Evolutionary conservation across 2,113 vertebrate genomes (phyloP).

Genomic region (Rousettus leschenaultii): DNA sequence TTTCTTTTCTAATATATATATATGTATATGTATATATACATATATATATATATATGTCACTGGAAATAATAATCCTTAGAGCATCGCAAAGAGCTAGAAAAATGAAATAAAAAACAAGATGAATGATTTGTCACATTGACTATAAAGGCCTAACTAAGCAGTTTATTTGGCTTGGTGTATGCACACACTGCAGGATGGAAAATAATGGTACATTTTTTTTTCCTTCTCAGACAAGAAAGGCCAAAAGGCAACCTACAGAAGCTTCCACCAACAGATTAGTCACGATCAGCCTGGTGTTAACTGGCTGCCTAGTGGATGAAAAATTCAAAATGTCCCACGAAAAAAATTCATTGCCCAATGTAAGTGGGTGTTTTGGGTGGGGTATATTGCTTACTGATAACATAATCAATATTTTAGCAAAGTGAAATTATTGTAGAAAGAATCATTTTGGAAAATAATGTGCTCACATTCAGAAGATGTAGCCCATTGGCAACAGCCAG

Average conservation of each 20-base stretch:
- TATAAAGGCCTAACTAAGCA: not conserved
- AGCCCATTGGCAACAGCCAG: not conserved
- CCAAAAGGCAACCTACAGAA: not conserved
- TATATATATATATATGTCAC: too few relatives aligned
- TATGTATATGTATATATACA: too few relatives aligned
- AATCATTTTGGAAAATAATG: not conserved
- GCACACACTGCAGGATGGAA: not conserved
- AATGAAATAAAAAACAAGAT: conserved; percentile 19
- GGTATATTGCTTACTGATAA: not conserved
- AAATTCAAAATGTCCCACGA: conserved; percentile 44
- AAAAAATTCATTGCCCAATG: conserved; percentile 22
- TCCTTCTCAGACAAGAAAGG: not conserved
- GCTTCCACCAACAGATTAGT: not conserved
- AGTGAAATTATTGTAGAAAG: not conserved
- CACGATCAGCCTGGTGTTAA: not conserved
- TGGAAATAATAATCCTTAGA: not conserved
- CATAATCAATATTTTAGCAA: conserved; percentile 40
- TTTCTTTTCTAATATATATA: not conserved
- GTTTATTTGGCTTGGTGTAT: not conserved
- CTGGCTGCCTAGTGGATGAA: not conserved
- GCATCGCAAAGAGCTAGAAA: not conserved
- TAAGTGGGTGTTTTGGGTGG: not conserved
- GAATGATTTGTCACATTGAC: not conserved
- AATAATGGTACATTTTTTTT: not conserved
- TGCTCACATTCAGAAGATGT: not conserved